phyloP scores from a whole-genome alignment of 2,113 vertebrate genomes.

The Synchiropus splendidus region DNA sequence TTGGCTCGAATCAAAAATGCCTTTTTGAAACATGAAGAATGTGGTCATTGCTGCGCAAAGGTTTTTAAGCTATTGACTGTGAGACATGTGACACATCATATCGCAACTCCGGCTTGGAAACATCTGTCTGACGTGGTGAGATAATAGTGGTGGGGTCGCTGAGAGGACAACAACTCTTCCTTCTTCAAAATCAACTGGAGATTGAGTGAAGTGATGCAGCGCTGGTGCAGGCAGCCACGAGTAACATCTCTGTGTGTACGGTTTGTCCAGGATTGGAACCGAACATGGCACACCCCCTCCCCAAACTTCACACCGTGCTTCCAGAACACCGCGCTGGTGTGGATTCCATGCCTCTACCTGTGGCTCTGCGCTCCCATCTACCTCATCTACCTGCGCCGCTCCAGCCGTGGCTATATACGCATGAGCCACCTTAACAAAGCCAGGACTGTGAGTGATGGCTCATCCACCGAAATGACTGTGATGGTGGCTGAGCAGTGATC shows the following conservation, averaged over 20 bases:
- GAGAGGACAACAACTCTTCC: background rate
- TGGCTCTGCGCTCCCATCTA: constrained; percentile 83
- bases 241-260: background rate
- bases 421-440: constrained; percentile 88
- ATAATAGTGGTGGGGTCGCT: background rate
- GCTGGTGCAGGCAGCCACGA: too few species aligned
- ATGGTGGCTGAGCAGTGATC: too few species aligned
- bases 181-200: too few species aligned
- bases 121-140: background rate
- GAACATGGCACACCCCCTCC: constrained; percentile 76
- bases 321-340: constrained; percentile 84
- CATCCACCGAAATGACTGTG: background rate
- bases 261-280: constrained; percentile 76
- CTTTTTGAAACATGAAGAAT: too few species aligned
- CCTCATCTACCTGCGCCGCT: constrained; percentile 70
- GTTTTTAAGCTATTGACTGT: too few species aligned
- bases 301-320: constrained; percentile 91
- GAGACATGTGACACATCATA: too few species aligned
- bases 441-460: constrained; percentile 75
- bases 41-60: too few species aligned
- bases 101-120: background rate
- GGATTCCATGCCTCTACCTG: constrained; percentile 86
- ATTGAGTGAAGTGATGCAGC: background rate
- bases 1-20: too few species aligned
- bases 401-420: constrained; percentile 83